These are phyloP conservation scores for Pseudomyrmex flavicornis DNA, from an alignment of 1,140 invertebrate species.

Conservation along the genomic window DNA sequence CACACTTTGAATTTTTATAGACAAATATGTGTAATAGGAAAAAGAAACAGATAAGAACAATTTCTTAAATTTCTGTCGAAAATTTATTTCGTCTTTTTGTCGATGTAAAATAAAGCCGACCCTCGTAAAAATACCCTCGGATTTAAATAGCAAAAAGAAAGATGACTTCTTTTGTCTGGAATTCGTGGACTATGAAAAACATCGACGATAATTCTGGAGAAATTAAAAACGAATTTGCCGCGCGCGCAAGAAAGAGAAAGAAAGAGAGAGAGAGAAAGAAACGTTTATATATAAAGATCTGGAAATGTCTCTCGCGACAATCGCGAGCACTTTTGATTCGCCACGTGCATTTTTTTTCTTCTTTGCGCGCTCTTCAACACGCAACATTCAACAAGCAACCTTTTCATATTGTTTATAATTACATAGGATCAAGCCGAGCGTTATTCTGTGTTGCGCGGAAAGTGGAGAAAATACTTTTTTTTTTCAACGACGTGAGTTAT, in stretches of 20 bases:
- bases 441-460: constrained; percentile 5
- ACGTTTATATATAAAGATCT: not conserved
- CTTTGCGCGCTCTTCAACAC: not conserved
- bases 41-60: not conserved
- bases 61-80: not conserved
- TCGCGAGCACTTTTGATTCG: constrained; percentile 26
- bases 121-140: not conserved
- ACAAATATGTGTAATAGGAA: not conserved
- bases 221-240: constrained; percentile 38
- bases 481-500: not conserved
- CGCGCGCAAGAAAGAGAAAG: too few species aligned
- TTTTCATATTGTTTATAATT: constrained; percentile 37
- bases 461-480: constrained; percentile 25
- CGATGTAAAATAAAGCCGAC: too few species aligned
- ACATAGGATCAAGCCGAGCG: constrained; percentile 36
- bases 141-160: not conserved
- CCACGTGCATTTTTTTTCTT: constrained; percentile 19
- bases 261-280: too few species aligned
- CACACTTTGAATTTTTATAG: not conserved
- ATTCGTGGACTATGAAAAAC: not conserved
- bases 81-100: not conserved
- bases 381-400: constrained; percentile 24
- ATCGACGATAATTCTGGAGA: not conserved
- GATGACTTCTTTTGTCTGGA: not conserved
- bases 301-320: not conserved